Evolutionary conservation across 1,140 invertebrate species (phyloP).

Genomic region (Drosophila albomicans): DNA sequence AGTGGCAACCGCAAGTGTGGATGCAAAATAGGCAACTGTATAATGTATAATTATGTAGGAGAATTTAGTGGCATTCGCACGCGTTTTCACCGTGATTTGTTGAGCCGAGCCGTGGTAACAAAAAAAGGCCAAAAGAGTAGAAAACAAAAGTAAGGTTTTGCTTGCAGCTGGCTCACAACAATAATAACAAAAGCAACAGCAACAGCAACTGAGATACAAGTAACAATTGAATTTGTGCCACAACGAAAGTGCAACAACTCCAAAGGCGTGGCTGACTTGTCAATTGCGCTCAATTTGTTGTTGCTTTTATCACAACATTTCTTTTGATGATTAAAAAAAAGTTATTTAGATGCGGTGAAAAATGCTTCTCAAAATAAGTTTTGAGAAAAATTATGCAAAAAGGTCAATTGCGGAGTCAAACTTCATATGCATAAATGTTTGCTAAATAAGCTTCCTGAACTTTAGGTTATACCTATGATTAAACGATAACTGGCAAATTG

Average conservation of each 20-base stretch:
- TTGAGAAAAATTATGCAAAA: neutral
- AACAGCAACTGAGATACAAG: neutral
- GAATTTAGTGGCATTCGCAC: conserved; percentile 49
- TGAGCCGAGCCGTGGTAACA: conserved; percentile 2
- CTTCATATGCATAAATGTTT: neutral
- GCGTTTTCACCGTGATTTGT: conserved; percentile 43
- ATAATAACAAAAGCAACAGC: conserved; percentile 22
- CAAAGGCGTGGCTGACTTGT: conserved; percentile 14
- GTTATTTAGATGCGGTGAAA: neutral
- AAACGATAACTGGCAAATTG: conserved; percentile 12
- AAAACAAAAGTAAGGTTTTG: conserved; percentile 23
- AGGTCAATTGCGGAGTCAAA: neutral
- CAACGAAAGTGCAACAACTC: conserved; percentile 26
- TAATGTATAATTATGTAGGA: conserved; percentile 42
- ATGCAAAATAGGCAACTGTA: conserved; percentile 25
- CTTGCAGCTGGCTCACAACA: conserved; percentile 24
- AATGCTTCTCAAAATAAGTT: neutral
- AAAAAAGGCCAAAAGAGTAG: conserved; percentile 17
- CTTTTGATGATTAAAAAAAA: neutral
- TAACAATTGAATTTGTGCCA: conserved; percentile 43
- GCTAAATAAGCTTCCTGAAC: neutral
- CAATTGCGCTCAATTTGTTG: conserved; percentile 6
- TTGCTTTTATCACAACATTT: neutral
- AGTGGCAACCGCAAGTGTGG: conserved; percentile 10
- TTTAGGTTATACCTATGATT: neutral